Evolutionary conservation across 2,113 vertebrate species (phyloP), one percentile per base, ranked within the genome.

Genomic region (Erythrolamprus reginae): DNA sequence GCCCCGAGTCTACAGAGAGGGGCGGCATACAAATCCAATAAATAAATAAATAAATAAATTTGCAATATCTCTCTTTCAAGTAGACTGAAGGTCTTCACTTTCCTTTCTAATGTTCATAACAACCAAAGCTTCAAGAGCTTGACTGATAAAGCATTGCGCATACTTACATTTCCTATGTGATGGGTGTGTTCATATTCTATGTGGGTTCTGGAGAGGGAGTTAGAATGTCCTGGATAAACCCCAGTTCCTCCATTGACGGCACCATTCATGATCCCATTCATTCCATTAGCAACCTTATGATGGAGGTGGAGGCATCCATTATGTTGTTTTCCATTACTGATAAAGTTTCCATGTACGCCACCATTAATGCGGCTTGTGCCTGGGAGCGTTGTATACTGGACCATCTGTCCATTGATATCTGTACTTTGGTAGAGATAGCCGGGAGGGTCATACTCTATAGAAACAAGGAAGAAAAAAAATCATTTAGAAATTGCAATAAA

Each of bases 381-480:
- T 0, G 98, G 96, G 33, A 99, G 90, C 0, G 98, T 95, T 1
- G 98, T 94, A 90, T 98, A 99, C 87, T 99, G 98, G 0, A 98
- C 93, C 89, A 99, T 95, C 10, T 98, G 98, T 88, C 98, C 98
- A 0, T 91, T 98, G 94, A 99, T 92, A 48, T 99, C 98, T 0
- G 98, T 95, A 0, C 98, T 97, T 95, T 98, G 98, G 95, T 97
- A 99, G 82, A 99, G 97, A 82, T 99, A 99, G 42, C 98, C 97
- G 0, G 98, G 98, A 58, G 98, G 98, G 94, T 99, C 98, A 0
- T 98, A 99, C 28, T 99, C 99, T 99, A 92, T 19, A 92, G 90
- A 58, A 61, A 61, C 87, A 88, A 86, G 53, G 92, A n/a, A 33
- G 52, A 90, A 15, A 83, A 15, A 83, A 52, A 13, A 89, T 26